Evolutionary conservation across 2,888 invertebrate species (phyloP), one percentile per base, ranked within the genome.

Genomic region (Drosophila neotestacea): DNA sequence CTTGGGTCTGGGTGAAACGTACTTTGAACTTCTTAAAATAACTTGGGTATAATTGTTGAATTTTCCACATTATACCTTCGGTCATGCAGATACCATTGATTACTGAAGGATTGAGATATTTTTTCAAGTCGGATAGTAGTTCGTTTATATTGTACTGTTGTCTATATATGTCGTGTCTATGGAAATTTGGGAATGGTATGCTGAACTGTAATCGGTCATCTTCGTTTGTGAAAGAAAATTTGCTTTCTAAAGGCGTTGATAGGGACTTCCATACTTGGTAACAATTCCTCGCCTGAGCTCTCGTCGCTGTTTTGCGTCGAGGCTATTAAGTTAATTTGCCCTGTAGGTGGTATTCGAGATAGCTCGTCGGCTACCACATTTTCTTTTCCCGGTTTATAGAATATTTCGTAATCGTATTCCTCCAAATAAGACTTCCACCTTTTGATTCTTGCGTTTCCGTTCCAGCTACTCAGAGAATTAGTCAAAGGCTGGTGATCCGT

Each of bases 371-470:
- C 52, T 44, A 52, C 44, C 6, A 60, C 27, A 68, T 16, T 16
- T 16, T 16, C 16, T 16, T 16, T 16, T 16, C 16, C 16, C 16
- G 16, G 16, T 16, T 16, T 16, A 16, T 16, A 16, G 16, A 16
- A 16, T 16, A 16, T 16, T 16, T 16, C 16, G 16, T 16, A 1
- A 10, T 70, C 63, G 30, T 68, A 74, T 41, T 74, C 62, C 11
- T 79, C 73, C 4, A 82, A 47, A 32, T 58, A 41, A 5, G 56
- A 54, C 30, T 76, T 70, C 65, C 70, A 77, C 41, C 65, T 42
- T 28, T 73, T 72, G 44, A 72, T 64, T 36, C 68, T 67, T 5
- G 56, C 60, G 38, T 50, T 65, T 4, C 63, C 34, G n/a, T 59
- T 68, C 39, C 41, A 30, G 30, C 41, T 54, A 32, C 54, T 42